These are phyloP conservation scores for Morbakka virulenta DNA, from an alignment of 30 jellyfish, hydroid and myxozoan species.

Conservation along the genomic window DNA sequence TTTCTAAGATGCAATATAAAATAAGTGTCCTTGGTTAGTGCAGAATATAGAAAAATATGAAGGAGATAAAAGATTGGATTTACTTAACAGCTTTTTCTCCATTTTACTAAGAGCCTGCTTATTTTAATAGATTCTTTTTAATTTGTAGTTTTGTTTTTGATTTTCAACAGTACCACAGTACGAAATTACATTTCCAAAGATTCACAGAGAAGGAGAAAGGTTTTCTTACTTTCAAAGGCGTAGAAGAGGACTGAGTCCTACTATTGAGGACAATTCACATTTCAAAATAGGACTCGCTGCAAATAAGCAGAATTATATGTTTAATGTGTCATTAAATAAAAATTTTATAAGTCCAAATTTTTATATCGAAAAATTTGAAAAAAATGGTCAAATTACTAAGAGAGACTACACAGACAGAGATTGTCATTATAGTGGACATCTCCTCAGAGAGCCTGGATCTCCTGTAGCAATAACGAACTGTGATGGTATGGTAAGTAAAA, in stretches of 20 bases:
- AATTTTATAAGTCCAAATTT: conserved; percentile 81
- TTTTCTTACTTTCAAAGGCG: conserved; percentile 14
- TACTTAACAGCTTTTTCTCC: too few relatives aligned
- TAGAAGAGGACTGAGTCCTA: conserved; percentile 32
- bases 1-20: too few relatives aligned
- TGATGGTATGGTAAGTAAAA: conserved; percentile 90
- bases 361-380: conserved; percentile 68
- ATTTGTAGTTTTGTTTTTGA: too few relatives aligned
- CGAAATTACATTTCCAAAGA: conserved; percentile 55
- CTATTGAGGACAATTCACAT: neutral
- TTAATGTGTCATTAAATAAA: conserved; percentile 63
- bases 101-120: too few relatives aligned
- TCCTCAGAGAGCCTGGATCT: conserved; percentile 54
- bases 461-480: conserved; percentile 92
- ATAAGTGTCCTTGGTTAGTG: too few relatives aligned
- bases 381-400: conserved; percentile 60
- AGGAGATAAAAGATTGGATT: too few relatives aligned
- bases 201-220: neutral
- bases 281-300: conserved; percentile 84
- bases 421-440: conserved; percentile 82
- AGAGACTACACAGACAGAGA: conserved; percentile 2
- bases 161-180: conserved; percentile 71
- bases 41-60: too few relatives aligned
- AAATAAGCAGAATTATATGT: conserved; percentile 59
- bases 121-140: too few relatives aligned